Percentiles rank a stretch among this genome's conserved stretches.
phyloP scores from a whole-genome alignment of 1,140 invertebrate genomes.

The Psix sp. region DNA sequence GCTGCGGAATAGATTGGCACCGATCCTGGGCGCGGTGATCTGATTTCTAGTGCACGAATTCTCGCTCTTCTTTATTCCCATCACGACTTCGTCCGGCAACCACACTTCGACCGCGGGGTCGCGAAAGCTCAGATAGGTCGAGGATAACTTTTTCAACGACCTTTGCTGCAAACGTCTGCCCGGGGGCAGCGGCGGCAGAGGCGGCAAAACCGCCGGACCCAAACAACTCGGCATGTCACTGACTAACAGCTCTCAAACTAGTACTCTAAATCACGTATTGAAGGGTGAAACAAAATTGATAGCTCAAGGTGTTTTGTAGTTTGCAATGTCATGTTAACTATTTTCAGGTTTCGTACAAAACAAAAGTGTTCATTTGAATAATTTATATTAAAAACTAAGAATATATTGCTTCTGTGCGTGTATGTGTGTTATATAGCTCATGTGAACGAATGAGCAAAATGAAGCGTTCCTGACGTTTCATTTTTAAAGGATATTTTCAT shows the following conservation, averaged over 20 bases:
- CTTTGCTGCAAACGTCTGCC: slow-evolving; percentile 70
- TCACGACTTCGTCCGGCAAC: slow-evolving; percentile 61
- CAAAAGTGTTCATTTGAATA: too few species aligned
- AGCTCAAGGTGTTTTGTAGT: too few species aligned
- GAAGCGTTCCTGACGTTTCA: too few species aligned
- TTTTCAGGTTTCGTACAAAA: too few species aligned
- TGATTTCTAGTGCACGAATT: slow-evolving; percentile 50
- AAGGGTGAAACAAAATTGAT: too few species aligned
- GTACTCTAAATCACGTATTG: too few species aligned
- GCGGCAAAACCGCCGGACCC: slow-evolving; percentile 73
- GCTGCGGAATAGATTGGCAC: slow-evolving; percentile 70
- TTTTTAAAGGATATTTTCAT: too few species aligned
- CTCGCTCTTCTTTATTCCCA: slow-evolving; percentile 49
- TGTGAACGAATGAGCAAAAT: too few species aligned
- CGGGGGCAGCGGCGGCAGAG: slow-evolving; percentile 70
- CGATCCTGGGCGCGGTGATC: slow-evolving; percentile 40
- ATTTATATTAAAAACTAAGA: too few species aligned
- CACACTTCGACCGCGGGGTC: slow-evolving; percentile 74
- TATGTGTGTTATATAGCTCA: too few species aligned
- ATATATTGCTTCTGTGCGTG: too few species aligned
- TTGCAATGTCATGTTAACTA: too few species aligned
- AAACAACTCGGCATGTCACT: slow-evolving; percentile 69
- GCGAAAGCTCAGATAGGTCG: slow-evolving; percentile 77
- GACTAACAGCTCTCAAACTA: slow-evolving; percentile 17
- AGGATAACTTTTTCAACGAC: slow-evolving; percentile 70